These are phyloP conservation scores for Sitodiplosis mosellana DNA, from an alignment of 1,140 invertebrate species.

Conservation along the genomic window DNA sequence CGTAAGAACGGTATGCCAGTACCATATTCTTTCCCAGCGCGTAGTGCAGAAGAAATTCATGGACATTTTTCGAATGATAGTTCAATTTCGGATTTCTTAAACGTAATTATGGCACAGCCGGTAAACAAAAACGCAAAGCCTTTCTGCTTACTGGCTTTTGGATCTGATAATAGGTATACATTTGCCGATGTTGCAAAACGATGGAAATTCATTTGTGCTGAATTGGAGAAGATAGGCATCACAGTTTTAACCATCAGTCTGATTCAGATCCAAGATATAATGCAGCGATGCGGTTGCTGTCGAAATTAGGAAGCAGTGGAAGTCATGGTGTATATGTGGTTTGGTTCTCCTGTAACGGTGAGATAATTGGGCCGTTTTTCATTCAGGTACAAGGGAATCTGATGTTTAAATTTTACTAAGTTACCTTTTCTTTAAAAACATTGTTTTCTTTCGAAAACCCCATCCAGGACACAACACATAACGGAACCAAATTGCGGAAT, in stretches of 20 bases:
- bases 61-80: neutral
- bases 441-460: no score
- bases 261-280: neutral
- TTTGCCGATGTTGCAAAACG: neutral
- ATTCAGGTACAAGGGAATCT: no score
- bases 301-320: neutral
- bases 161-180: neutral
- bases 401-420: no score
- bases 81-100: neutral
- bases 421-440: no score
- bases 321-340: neutral
- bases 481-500: neutral
- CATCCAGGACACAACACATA: neutral
- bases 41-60: neutral
- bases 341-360: neutral
- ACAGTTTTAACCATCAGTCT: neutral
- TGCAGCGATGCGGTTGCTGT: neutral
- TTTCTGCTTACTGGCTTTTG: neutral
- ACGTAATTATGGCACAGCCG: neutral
- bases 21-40: neutral
- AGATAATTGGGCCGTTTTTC: neutral
- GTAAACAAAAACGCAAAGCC: neutral
- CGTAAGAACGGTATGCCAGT: neutral
- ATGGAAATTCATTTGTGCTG: neutral
- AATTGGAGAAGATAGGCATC: neutral